A percentile compares a stretch with the other conserved stretches of the same genome.
Conservation (phyloP, 1,140 invertebrate genomes). For the Drosophila sproati region DNA sequence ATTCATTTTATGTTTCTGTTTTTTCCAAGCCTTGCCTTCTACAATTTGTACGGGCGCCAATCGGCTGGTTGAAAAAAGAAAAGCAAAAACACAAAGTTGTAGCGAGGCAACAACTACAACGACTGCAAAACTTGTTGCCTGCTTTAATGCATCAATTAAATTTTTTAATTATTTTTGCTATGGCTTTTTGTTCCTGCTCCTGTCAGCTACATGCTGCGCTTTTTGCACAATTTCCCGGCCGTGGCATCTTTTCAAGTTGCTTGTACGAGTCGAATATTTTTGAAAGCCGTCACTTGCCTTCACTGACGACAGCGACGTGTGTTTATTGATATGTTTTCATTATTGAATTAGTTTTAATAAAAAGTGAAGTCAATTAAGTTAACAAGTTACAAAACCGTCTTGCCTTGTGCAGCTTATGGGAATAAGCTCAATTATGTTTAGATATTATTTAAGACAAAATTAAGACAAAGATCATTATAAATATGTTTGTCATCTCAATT, state of each 20-base stretch:
- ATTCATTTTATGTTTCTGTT: conserved; percentile 13
- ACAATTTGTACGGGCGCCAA: conserved; percentile 43
- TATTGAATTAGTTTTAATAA: conserved; percentile 73
- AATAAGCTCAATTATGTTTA: conserved; percentile 41
- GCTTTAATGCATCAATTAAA: conserved; percentile 83
- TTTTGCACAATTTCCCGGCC: conserved; percentile 37
- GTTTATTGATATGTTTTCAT: conserved; percentile 82
- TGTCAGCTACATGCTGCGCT: conserved; percentile 72
- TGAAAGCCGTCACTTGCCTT: conserved; percentile 71
- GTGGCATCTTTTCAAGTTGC: conserved; percentile 37
- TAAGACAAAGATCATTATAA: conserved; percentile 12
- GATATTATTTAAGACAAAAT: conserved; percentile 14
- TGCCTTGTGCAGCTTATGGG: conserved; percentile 28
- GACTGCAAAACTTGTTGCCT: conserved; percentile 72
- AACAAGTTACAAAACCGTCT: conserved; percentile 34
- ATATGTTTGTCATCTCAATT: not conserved
- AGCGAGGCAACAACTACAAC: conserved; percentile 1
- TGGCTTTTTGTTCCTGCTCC: conserved; percentile 78
- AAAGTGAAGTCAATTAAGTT: conserved; percentile 53
- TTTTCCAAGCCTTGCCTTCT: conserved; percentile 22
- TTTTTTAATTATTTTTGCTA: conserved; percentile 77
- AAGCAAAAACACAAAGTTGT: conserved; percentile 53
- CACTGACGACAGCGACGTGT: conserved; percentile 55
- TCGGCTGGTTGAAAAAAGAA: conserved; percentile 29
- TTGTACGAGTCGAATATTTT: conserved; percentile 59